These are phyloP conservation scores for Melanargia galathea DNA, from an alignment of 2,888 invertebrate species.

Conservation along the genomic window DNA sequence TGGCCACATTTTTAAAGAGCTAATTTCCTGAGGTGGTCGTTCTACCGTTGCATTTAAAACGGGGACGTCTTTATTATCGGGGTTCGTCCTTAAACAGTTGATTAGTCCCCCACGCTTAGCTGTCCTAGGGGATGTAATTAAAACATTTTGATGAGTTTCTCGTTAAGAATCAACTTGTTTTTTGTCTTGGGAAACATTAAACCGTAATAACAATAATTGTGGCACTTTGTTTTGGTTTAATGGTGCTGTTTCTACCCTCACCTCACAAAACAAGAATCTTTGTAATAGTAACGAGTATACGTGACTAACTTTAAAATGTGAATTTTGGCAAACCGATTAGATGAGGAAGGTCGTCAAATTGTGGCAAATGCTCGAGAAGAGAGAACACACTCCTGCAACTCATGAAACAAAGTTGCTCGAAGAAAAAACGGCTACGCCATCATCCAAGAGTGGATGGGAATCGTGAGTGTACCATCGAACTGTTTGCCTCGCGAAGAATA, in stretches of 20 bases:
- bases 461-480: no score
- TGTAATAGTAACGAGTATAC: no score
- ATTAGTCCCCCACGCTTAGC: conserved; percentile 62
- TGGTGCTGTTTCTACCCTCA: background rate
- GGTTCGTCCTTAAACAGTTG: conserved; percentile 57
- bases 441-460: no score
- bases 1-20: conserved; percentile 51
- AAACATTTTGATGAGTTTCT: conserved; percentile 68
- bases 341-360: no score
- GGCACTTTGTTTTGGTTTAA: conserved; percentile 27
- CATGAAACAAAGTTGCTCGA: no score
- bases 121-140: conserved; percentile 68
- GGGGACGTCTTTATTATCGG: conserved; percentile 53
- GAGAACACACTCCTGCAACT: no score
- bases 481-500: no score
- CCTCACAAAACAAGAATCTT: no score
- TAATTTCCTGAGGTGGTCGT: conserved; percentile 59
- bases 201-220: conserved; percentile 29
- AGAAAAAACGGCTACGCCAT: no score
- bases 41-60: conserved; percentile 41
- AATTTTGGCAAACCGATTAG: no score
- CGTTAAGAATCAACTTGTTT: conserved; percentile 70
- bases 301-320: no score
- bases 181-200: conserved; percentile 53
- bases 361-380: no score